Percentiles rank a stretch among this genome's conserved stretches.
These are phyloP conservation scores for Baccha elongata DNA, from an alignment of 2,888 invertebrate genomes.

Conservation along the genomic window DNA sequence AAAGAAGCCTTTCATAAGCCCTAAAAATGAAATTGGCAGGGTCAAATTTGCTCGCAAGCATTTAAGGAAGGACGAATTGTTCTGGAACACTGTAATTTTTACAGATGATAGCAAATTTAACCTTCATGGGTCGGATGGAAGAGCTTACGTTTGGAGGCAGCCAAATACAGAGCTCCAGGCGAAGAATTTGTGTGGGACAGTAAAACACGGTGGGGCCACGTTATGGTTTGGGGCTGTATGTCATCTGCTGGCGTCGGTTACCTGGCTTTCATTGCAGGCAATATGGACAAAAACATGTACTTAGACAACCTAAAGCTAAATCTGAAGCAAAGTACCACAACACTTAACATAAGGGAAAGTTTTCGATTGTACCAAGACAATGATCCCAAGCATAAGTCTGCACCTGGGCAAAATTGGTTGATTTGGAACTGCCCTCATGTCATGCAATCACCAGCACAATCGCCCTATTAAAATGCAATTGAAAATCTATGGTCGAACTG, in stretches of 20 bases:
- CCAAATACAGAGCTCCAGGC: neutral
- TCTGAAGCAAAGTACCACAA: neutral
- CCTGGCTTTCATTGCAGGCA: neutral
- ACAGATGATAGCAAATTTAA: neutral
- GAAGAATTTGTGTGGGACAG: constrained; percentile 4
- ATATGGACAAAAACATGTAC: neutral
- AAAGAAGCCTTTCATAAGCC: neutral
- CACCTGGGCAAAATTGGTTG: neutral
- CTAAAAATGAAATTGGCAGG: neutral
- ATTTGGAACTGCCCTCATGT: neutral
- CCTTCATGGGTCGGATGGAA: neutral
- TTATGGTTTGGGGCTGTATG: neutral
- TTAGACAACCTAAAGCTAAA: neutral
- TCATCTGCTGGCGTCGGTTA: too few relatives aligned
- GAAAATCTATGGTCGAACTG: neutral
- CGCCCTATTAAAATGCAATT: neutral
- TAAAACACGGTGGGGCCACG: constrained; percentile 15
- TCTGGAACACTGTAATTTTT: neutral
- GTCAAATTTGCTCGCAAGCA: neutral
- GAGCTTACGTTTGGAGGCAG: neutral
- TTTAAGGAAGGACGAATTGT: neutral
- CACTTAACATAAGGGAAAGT: neutral
- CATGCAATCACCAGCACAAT: neutral
- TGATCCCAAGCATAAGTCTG: neutral
- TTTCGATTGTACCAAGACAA: neutral